These are phyloP conservation scores for Thamnophis elegans DNA, from an alignment of 2,797 vertebrate species.

Conservation along the genomic window DNA sequence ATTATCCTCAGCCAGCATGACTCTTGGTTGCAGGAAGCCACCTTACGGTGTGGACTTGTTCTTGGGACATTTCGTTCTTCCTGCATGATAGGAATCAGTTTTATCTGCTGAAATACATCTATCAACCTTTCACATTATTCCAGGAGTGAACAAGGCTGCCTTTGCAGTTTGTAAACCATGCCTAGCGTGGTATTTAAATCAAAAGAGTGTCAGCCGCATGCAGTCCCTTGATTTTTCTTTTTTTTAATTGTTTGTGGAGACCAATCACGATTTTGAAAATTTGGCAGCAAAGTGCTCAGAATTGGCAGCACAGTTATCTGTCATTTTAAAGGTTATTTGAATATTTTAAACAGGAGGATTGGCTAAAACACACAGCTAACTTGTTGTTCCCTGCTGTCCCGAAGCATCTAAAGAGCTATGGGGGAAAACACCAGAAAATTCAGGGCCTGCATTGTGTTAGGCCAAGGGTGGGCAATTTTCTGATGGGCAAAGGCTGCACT, in stretches of 20 bases:
- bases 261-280: background rate
- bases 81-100: background rate
- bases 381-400: background rate
- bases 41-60: background rate
- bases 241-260: background rate
- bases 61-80: background rate
- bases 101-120: background rate
- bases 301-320: background rate
- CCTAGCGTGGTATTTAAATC: background rate
- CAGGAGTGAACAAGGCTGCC: background rate
- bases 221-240: background rate
- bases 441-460: background rate
- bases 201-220: background rate
- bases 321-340: background rate
- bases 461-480: background rate
- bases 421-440: background rate
- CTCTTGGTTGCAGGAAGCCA: background rate
- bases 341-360: background rate
- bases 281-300: background rate
- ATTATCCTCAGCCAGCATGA: background rate
- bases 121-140: background rate
- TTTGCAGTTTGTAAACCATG: background rate
- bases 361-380: background rate
- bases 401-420: background rate
- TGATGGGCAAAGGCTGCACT: background rate